A percentile compares a stretch with the other conserved stretches of the same genome.
These are phyloP conservation scores for Aethes cnicana DNA, from an alignment of 2,888 invertebrate genomes.

Conservation along the genomic window DNA sequence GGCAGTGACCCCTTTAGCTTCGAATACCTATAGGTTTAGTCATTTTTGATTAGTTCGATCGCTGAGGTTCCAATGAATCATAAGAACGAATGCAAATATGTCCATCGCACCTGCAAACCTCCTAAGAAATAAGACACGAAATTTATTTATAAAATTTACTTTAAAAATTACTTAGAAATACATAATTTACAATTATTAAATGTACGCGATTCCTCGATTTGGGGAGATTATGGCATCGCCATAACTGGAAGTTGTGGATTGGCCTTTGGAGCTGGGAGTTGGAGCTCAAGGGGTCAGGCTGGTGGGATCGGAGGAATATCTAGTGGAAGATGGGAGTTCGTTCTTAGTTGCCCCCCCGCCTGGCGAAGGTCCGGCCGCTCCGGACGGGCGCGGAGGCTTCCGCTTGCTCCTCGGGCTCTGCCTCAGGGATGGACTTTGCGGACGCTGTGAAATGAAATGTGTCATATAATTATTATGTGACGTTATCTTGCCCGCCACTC, in stretches of 20 bases:
- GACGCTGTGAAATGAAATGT: constrained; percentile 52
- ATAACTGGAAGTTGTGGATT: no score
- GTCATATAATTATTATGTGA: no score
- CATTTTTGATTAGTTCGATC: no score
- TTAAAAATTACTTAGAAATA: constrained; percentile 73
- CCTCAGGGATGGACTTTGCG: constrained; percentile 58
- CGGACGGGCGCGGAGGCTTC: constrained; percentile 57
- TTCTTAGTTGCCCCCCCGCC: constrained; percentile 61
- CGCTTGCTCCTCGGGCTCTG: constrained; percentile 60
- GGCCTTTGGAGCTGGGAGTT: no score
- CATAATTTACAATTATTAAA: constrained; percentile 68
- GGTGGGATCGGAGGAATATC: constrained; percentile 22
- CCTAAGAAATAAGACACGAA: constrained; percentile 4
- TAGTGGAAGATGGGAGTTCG: constrained; percentile 32
- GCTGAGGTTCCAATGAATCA: no score
- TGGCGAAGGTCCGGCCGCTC: constrained; percentile 53
- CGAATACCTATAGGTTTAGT: no score
- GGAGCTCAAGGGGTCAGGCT: no score
- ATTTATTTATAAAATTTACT: constrained; percentile 46
- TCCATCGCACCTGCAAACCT: no score
- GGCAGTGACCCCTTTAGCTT: no score
- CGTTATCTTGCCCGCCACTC: no score
- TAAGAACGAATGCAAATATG: no score
- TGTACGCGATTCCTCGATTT: constrained; percentile 57
- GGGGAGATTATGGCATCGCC: constrained; percentile 39